phyloP scores from a whole-genome alignment of 2,888 invertebrate species.

The Sthenelais limicola region DNA sequence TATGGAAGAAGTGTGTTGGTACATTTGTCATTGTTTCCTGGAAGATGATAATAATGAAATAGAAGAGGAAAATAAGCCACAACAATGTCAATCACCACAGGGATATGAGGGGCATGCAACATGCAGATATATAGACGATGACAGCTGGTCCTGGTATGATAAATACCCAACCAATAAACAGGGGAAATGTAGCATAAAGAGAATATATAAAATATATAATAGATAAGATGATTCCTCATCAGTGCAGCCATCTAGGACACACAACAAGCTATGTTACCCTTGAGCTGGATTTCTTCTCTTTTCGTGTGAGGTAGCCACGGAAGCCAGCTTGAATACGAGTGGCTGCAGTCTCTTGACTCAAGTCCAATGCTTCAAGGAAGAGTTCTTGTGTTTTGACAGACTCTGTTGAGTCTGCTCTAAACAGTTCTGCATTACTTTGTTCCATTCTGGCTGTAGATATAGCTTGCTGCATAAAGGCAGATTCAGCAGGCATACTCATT shows the following conservation, averaged over 20 bases:
- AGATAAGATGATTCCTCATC: too few species aligned
- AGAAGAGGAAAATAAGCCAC: too few species aligned
- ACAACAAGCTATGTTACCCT: conserved; percentile 4
- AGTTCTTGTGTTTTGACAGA: conserved; percentile 16
- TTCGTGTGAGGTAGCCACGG: conserved; percentile 53
- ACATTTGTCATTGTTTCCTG: too few species aligned
- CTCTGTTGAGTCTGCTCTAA: not conserved
- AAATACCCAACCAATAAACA: too few species aligned
- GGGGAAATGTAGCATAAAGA: too few species aligned
- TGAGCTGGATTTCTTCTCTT: conserved; percentile 23
- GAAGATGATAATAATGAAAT: too few species aligned
- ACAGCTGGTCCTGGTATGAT: too few species aligned
- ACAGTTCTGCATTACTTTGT: not conserved
- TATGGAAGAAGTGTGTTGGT: too few species aligned
- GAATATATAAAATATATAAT: too few species aligned
- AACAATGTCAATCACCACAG: too few species aligned
- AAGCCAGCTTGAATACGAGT: conserved; percentile 59
- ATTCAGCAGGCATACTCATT: not conserved
- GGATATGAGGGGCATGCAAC: too few species aligned
- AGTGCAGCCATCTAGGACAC: conserved; percentile 32
- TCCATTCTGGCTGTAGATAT: conserved; percentile 61
- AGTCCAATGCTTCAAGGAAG: not conserved
- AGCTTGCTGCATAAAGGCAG: conserved; percentile 58
- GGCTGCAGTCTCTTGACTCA: conserved; percentile 58
- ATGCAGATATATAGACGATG: too few species aligned